A percentile compares a stretch with the other conserved stretches of the same genome.
Evolutionary conservation across 2,797 vertebrate species (phyloP).

Genomic region (Crenuchus spilurus): DNA sequence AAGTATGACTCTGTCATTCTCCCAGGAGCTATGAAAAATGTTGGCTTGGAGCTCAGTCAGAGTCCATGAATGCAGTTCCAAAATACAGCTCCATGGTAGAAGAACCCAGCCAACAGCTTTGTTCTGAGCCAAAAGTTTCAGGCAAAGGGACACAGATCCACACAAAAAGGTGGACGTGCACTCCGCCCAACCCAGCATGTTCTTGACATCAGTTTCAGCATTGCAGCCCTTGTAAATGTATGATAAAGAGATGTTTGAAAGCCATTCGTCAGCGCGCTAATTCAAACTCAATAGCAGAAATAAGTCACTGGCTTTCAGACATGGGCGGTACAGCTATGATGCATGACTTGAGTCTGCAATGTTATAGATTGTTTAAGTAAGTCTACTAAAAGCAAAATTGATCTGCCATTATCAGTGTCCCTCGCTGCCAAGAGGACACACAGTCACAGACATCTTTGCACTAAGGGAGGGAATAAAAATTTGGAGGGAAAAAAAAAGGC

Average conservation of each 20-base stretch:
- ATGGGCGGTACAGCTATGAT: constrained; percentile 15
- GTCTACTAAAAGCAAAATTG: constrained; percentile 43
- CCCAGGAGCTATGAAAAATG: background rate
- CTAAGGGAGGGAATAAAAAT: background rate
- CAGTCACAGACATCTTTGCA: constrained; percentile 5
- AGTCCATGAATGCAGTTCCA: background rate
- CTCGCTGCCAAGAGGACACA: constrained; percentile 24
- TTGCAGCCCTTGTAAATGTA: constrained; percentile 9
- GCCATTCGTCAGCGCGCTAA: constrained; percentile 21
- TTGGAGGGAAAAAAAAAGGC: background rate
- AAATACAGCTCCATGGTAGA: background rate
- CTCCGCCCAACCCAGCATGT: background rate
- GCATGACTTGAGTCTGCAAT: background rate
- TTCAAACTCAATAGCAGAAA: constrained; percentile 25
- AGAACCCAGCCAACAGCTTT: background rate
- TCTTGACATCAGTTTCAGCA: background rate
- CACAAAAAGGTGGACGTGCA: background rate
- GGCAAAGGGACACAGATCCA: background rate
- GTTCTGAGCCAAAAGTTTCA: background rate
- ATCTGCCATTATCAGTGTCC: constrained; percentile 47
- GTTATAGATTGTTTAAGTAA: constrained; percentile 48
- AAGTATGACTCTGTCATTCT: background rate
- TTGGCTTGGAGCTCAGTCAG: background rate
- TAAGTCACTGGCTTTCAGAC: constrained; percentile 14
- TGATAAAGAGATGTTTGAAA: background rate